phyloP scores from a whole-genome alignment of 2,888 invertebrate species.

The Leptarthrus brevirostris region DNA sequence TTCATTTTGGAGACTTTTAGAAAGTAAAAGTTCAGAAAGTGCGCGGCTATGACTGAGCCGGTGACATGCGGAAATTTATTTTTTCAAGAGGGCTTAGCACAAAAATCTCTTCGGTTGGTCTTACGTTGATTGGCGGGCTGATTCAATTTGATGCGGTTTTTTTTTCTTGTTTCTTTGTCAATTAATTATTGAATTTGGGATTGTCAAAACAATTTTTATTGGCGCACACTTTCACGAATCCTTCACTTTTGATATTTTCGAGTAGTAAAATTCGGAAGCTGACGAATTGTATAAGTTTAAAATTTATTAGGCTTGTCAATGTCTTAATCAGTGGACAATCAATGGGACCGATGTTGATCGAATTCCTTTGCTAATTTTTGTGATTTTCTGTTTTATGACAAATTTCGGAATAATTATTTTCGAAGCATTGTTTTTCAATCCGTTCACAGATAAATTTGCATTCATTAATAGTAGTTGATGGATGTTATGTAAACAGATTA shows the following conservation, averaged over 20 bases:
- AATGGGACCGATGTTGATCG: too few relatives aligned
- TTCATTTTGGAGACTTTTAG: not conserved
- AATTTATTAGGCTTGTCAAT: not conserved
- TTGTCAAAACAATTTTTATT: constrained; percentile 27
- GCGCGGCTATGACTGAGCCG: not conserved
- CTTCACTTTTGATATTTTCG: constrained; percentile 37
- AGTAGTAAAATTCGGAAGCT: not conserved
- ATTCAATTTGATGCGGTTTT: not conserved
- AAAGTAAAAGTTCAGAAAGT: constrained; percentile 2
- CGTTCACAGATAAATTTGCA: too few relatives aligned
- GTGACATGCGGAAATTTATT: constrained; percentile 8
- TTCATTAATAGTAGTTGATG: too few relatives aligned
- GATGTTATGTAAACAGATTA: too few relatives aligned
- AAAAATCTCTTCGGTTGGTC: not conserved
- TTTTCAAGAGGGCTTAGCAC: not conserved
- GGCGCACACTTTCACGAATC: constrained; percentile 33
- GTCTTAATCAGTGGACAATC: not conserved
- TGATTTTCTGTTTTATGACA: too few relatives aligned
- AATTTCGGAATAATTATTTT: too few relatives aligned
- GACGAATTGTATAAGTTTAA: not conserved
- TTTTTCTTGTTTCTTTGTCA: not conserved
- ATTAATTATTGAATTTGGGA: not conserved
- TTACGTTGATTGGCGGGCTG: not conserved
- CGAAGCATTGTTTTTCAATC: too few relatives aligned
- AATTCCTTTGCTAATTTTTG: too few relatives aligned